Percentiles rank a stretch among this genome's conserved stretches.
phyloP scores from a whole-genome alignment of 1,140 invertebrate genomes.

The Phthorimaea operculella region DNA sequence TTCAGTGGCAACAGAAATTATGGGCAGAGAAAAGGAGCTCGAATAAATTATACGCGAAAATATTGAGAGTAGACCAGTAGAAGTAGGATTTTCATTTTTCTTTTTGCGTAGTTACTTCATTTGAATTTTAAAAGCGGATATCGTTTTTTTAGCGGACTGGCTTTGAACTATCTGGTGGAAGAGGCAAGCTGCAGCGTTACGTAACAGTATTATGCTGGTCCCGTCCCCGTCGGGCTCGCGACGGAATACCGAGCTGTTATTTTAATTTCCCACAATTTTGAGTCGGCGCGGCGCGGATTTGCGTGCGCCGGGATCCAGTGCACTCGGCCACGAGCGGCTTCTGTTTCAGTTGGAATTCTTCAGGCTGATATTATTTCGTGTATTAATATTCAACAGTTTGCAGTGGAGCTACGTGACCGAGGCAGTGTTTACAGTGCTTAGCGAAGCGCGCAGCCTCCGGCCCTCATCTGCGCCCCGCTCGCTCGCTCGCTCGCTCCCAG shows the following conservation, averaged over 20 bases:
- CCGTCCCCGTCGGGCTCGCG: not conserved
- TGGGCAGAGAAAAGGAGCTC: not conserved
- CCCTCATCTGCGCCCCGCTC: slow-evolving; percentile 17
- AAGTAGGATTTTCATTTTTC: not conserved
- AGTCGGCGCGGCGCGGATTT: slow-evolving; percentile 12
- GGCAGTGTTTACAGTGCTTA: slow-evolving; percentile 59
- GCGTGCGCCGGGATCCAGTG: slow-evolving; percentile 17
- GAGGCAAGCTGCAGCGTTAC: not conserved
- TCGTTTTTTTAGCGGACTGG: not conserved
- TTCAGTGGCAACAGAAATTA: not conserved
- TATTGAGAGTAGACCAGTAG: not conserved
- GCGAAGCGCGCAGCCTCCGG: slow-evolving; percentile 32
- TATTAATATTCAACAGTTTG: slow-evolving; percentile 63
- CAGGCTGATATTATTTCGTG: slow-evolving; percentile 41
- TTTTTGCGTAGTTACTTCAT: not conserved
- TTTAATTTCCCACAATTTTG: slow-evolving; percentile 9
- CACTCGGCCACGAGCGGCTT: slow-evolving; percentile 20
- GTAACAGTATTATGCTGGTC: slow-evolving; percentile 3
- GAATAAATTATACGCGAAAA: slow-evolving; percentile 1
- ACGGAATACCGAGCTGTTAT: slow-evolving; percentile 6
- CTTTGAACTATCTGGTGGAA: not conserved
- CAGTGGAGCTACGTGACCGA: slow-evolving; percentile 48
- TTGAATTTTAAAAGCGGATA: not conserved
- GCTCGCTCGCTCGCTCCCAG: slow-evolving; percentile 17
- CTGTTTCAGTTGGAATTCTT: slow-evolving; percentile 34